Percentiles rank a stretch among this genome's conserved stretches.
Conservation (phyloP, 2,888 invertebrate species). For the Spicauda simplicius region DNA sequence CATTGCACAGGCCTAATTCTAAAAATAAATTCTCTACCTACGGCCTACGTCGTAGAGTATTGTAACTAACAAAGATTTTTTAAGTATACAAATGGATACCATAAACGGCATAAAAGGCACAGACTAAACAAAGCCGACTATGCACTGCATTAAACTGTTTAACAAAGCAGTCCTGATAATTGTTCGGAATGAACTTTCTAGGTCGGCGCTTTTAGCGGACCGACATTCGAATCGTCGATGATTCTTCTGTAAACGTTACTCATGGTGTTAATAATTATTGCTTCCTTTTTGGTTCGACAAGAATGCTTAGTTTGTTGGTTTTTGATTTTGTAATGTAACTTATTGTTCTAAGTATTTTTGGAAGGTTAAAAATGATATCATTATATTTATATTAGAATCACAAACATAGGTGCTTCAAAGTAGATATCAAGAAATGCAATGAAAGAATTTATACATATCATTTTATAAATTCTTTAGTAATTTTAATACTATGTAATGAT, state of each 20-base stretch:
- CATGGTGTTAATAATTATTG: slow-evolving; percentile 28
- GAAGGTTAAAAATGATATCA: background rate
- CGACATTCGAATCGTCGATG: slow-evolving; percentile 32
- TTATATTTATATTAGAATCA: background rate
- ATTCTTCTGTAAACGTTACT: slow-evolving; percentile 35
- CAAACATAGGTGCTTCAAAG: too few relatives aligned
- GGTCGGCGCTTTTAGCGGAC: slow-evolving; percentile 52
- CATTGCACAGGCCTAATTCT: background rate
- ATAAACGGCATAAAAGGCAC: slow-evolving; percentile 45
- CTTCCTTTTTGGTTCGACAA: slow-evolving; percentile 11
- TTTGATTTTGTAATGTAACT: background rate
- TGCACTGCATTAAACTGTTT: slow-evolving; percentile 51
- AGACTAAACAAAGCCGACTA: slow-evolving; percentile 54
- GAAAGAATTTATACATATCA: too few relatives aligned
- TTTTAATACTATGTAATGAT: too few relatives aligned
- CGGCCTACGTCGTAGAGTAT: slow-evolving; percentile 5
- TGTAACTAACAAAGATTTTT: slow-evolving; percentile 38
- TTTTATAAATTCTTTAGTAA: too few relatives aligned
- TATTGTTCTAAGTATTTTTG: background rate
- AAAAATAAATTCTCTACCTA: slow-evolving; percentile 26
- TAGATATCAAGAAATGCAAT: too few relatives aligned
- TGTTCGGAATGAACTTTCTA: slow-evolving; percentile 65
- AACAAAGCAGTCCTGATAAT: slow-evolving; percentile 67
- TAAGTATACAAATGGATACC: slow-evolving; percentile 37
- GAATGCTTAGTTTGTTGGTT: background rate